These are phyloP conservation scores for Dryomyza anilis DNA, from an alignment of 2,888 invertebrate species.

Conservation along the genomic window DNA sequence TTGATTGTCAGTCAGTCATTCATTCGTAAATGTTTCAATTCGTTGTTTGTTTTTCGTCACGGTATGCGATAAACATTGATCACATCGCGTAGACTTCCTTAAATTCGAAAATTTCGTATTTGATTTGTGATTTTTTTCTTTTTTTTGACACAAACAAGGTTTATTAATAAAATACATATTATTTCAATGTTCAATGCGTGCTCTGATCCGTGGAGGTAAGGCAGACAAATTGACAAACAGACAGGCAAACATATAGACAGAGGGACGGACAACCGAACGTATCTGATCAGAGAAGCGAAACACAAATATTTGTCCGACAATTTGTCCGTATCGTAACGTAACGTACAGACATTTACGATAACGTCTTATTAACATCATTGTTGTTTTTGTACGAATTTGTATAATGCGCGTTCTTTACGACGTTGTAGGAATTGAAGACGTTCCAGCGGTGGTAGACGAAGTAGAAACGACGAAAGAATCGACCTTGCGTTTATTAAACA, in stretches of 20 bases:
- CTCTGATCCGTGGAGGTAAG: neutral
- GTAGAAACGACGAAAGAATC: constrained; percentile 6
- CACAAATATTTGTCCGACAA: constrained; percentile 15
- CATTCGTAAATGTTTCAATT: too few relatives aligned
- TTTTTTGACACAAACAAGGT: too few relatives aligned
- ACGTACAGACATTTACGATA: neutral
- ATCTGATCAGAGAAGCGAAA: neutral
- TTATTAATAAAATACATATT: neutral
- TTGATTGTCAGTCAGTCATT: too few relatives aligned
- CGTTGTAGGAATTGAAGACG: neutral
- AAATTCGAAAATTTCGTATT: too few relatives aligned
- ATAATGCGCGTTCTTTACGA: too few relatives aligned
- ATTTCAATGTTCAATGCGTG: neutral
- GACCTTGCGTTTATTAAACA: constrained; percentile 17
- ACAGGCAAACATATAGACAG: neutral
- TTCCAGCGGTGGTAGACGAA: neutral
- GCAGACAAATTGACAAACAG: neutral
- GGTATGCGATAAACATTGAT: too few relatives aligned
- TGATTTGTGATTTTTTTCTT: too few relatives aligned
- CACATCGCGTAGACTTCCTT: too few relatives aligned
- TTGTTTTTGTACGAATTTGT: too few relatives aligned
- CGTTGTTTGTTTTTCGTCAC: too few relatives aligned
- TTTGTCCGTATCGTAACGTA: neutral
- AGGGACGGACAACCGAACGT: neutral
- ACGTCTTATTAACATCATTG: too few relatives aligned